phyloP scores from a whole-genome alignment of 2,797 vertebrate genomes.

The Falco cherrug region DNA sequence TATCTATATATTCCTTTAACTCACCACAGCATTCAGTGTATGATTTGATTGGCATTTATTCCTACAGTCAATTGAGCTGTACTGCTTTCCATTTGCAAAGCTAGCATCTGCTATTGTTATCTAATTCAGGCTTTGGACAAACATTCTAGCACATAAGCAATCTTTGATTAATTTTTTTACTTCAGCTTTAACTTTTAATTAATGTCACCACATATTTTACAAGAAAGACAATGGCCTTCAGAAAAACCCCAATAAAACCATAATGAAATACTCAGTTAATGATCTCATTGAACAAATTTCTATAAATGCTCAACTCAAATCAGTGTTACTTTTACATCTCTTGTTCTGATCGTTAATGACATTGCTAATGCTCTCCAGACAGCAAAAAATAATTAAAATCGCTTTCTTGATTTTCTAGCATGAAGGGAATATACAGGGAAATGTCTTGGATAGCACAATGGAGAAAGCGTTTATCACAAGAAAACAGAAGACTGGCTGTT shows the following conservation, averaged over 20 bases:
- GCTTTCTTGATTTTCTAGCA: not conserved
- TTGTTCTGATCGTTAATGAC: not conserved
- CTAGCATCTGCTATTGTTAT: slow-evolving; percentile 41
- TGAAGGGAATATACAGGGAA: not conserved
- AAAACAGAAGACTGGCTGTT: not conserved
- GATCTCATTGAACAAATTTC: not conserved
- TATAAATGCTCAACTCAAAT: not conserved
- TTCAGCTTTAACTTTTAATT: slow-evolving; percentile 37
- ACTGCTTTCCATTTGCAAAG: slow-evolving; percentile 34
- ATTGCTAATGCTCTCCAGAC: not conserved
- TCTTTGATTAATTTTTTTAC: slow-evolving; percentile 12
- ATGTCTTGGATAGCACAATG: not conserved
- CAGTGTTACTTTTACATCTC: not conserved
- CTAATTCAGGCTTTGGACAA: slow-evolving; percentile 19
- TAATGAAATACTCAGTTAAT: not conserved
- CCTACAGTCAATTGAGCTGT: not conserved
- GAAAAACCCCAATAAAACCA: not conserved
- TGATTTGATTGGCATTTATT: not conserved
- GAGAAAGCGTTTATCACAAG: not conserved
- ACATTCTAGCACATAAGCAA: not conserved
- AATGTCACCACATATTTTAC: not conserved
- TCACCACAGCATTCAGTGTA: not conserved
- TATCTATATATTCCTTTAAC: not conserved
- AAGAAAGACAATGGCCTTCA: not conserved
- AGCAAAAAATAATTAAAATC: not conserved